Conservation (phyloP, 30 jellyfish, hydroid and myxozoan genomes). For the Hydractinia echinata region DNA sequence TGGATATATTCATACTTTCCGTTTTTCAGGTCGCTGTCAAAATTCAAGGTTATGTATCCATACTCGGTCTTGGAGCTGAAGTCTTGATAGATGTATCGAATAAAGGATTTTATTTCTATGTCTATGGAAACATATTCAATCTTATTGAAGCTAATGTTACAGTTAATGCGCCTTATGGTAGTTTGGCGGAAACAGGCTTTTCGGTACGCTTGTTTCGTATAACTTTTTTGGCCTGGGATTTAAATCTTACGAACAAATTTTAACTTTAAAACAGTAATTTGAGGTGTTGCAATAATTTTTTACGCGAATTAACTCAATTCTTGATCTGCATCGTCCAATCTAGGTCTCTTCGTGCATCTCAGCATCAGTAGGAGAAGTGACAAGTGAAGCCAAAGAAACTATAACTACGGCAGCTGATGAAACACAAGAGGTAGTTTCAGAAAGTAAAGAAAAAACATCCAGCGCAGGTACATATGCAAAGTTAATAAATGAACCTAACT, state of each 20-base stretch:
- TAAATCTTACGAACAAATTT: too few relatives aligned
- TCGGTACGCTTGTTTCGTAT: neutral
- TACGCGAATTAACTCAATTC: too few relatives aligned
- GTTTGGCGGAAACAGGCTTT: neutral
- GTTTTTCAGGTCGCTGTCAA: constrained; percentile 30
- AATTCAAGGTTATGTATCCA: constrained; percentile 37
- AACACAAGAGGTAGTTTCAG: constrained; percentile 43
- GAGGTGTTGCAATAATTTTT: too few relatives aligned
- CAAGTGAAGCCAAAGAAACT: constrained; percentile 43
- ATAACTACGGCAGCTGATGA: constrained; percentile 46
- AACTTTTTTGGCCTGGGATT: too few relatives aligned
- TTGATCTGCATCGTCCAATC: neutral
- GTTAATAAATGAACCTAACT: too few relatives aligned
- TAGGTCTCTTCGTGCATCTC: constrained; percentile 60
- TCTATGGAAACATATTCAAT: constrained; percentile 57
- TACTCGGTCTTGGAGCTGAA: constrained; percentile 63
- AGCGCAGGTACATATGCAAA: neutral
- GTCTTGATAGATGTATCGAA: constrained; percentile 40
- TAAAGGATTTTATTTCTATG: constrained; percentile 42
- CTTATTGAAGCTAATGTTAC: constrained; percentile 62
- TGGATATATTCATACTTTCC: neutral
- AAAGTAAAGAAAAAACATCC: neutral
- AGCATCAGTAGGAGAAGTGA: constrained; percentile 43
- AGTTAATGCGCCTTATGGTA: constrained; percentile 48
- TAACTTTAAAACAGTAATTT: neutral